Conservation (phyloP, 2,888 invertebrate genomes). For the Trissolcus japonicus region DNA sequence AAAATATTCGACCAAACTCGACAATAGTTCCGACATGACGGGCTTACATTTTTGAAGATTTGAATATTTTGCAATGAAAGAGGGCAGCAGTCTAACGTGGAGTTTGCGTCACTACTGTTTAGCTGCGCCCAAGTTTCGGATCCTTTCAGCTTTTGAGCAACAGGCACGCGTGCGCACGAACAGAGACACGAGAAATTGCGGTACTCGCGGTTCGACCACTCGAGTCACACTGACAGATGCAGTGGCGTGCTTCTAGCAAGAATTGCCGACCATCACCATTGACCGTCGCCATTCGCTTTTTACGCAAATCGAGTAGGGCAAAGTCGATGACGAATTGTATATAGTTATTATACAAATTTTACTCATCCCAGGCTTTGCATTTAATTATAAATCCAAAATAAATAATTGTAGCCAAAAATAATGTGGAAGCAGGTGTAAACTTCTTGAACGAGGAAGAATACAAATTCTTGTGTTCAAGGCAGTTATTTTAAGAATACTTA, state of each 20-base stretch:
- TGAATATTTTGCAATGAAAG: too few relatives aligned
- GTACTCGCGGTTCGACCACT: conserved; percentile 64
- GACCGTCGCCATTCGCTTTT: conserved; percentile 41
- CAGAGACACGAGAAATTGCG: conserved; percentile 38
- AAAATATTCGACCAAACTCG: too few relatives aligned
- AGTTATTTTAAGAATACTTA: not conserved
- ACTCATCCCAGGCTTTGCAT: too few relatives aligned
- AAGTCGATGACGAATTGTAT: conserved; percentile 32
- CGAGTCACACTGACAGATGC: conserved; percentile 66
- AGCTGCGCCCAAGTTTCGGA: conserved; percentile 1
- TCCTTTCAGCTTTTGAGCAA: conserved; percentile 24
- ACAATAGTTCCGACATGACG: too few relatives aligned
- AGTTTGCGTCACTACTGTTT: conserved; percentile 1
- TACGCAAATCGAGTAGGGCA: conserved; percentile 35
- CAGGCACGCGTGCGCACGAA: conserved; percentile 48
- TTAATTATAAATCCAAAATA: too few relatives aligned
- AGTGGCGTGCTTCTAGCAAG: conserved; percentile 20
- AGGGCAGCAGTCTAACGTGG: too few relatives aligned
- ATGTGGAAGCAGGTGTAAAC: too few relatives aligned
- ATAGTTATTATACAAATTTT: too few relatives aligned
- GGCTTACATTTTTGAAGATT: too few relatives aligned
- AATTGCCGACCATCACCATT: conserved; percentile 53
- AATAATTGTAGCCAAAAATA: too few relatives aligned
- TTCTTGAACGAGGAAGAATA: too few relatives aligned
- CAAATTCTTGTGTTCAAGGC: too few relatives aligned